phyloP scores from a whole-genome alignment of 1,140 invertebrate genomes.

The Liolophura sinensis region DNA sequence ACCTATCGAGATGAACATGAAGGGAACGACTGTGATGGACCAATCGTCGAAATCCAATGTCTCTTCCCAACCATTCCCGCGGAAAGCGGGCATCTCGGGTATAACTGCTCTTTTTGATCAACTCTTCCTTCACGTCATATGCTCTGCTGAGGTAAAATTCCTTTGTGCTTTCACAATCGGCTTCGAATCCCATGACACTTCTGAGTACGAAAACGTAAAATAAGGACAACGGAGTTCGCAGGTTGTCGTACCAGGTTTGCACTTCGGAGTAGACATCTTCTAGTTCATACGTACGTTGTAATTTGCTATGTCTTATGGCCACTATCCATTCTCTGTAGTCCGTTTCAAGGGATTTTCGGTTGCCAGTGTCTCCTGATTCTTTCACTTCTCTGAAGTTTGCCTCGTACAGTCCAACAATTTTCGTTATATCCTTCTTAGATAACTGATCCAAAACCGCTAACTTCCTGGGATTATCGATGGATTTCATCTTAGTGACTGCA shows the following conservation, averaged over 20 bases:
- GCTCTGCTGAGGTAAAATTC: conserved; percentile 17
- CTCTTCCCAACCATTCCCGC: conserved; percentile 24
- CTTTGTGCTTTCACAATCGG: conserved; percentile 8
- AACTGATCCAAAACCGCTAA: conserved; percentile 18
- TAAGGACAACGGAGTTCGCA: conserved; percentile 20
- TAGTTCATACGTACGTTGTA: conserved; percentile 9
- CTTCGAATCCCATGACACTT: conserved; percentile 25
- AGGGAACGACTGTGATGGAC: conserved; percentile 6
- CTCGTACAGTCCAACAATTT: conserved; percentile 21
- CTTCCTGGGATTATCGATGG: conserved; percentile 1
- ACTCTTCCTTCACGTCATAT: conserved; percentile 8
- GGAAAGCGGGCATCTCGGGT: conserved; percentile 17
- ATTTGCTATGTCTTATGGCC: conserved; percentile 20
- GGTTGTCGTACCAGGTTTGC: conserved; percentile 14
- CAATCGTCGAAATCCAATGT: conserved; percentile 18
- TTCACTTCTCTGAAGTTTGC: conserved; percentile 18
- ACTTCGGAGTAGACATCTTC: conserved; percentile 18
- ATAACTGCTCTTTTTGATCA: conserved; percentile 13
- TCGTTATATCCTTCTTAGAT: conserved; percentile 9
- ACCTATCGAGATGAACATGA: too few species aligned
- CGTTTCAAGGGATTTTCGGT: conserved; percentile 11
- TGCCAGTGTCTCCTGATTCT: conserved; percentile 6
- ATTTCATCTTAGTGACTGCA: conserved; percentile 19
- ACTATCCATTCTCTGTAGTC: conserved; percentile 28
- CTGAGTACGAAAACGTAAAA: conserved; percentile 26